These are phyloP conservation scores for Cheilosia vernalis DNA, from an alignment of 2,888 invertebrate genomes.

Conservation along the genomic window DNA sequence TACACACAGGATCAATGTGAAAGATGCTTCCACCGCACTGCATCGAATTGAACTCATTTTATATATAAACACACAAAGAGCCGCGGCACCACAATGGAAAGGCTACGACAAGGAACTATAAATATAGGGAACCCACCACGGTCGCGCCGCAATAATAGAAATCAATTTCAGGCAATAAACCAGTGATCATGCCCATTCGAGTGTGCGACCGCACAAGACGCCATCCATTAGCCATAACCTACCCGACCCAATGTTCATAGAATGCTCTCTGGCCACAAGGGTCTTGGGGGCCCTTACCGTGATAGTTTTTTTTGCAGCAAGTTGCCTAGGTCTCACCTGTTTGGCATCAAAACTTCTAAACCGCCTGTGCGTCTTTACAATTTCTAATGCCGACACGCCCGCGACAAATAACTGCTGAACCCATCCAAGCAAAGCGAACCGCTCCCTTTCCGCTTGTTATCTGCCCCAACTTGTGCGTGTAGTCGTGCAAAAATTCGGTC, in stretches of 20 bases:
- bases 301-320: not conserved
- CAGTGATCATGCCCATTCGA: slow-evolving; percentile 42
- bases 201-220: slow-evolving; percentile 54
- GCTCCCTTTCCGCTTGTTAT: slow-evolving; percentile 60
- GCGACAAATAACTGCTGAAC: not conserved
- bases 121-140: slow-evolving; percentile 25
- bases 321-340: slow-evolving; percentile 8
- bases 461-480: slow-evolving; percentile 23
- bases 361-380: not conserved
- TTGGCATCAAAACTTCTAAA: not conserved
- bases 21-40: slow-evolving; percentile 7
- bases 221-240: slow-evolving; percentile 28
- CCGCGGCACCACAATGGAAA: slow-evolving; percentile 12
- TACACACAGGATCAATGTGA: slow-evolving; percentile 14
- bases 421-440: slow-evolving; percentile 13
- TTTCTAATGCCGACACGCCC: slow-evolving; percentile 10
- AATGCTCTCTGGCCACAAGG: not conserved
- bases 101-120: slow-evolving; percentile 25
- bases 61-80: slow-evolving; percentile 18
- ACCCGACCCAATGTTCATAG: not conserved
- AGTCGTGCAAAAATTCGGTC: slow-evolving; percentile 51
- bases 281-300: slow-evolving; percentile 2
- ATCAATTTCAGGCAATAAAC: slow-evolving; percentile 44
- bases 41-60: slow-evolving; percentile 33
- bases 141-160: slow-evolving; percentile 36